Evolutionary conservation across 2,888 invertebrate species (phyloP).

Genomic region (Nebria salina): DNA sequence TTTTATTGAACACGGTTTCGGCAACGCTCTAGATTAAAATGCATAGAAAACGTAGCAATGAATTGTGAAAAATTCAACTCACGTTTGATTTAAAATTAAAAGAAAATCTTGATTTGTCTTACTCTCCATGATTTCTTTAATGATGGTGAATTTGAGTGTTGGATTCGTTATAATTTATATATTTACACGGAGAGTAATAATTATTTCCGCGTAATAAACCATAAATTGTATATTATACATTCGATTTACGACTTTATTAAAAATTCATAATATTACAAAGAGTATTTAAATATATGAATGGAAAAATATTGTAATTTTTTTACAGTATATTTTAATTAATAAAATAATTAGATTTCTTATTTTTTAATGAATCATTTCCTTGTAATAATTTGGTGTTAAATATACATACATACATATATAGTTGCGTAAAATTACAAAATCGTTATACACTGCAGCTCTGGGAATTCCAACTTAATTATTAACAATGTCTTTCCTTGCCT

Average conservation of each 20-base stretch:
- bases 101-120: constrained; percentile 2
- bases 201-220: no score
- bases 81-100: constrained; percentile 20
- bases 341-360: no score
- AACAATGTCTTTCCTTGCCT: neutral
- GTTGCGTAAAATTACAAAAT: neutral
- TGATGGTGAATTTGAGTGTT: neutral
- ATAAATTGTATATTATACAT: no score
- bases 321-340: no score
- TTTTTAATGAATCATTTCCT: no score
- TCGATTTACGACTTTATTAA: no score
- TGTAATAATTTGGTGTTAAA: no score
- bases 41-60: constrained; percentile 20
- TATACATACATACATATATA: no score
- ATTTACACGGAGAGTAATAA: no score
- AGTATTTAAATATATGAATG: no score
- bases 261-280: no score
- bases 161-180: neutral
- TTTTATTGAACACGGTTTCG: constrained; percentile 20
- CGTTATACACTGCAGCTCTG: neutral
- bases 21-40: constrained; percentile 24
- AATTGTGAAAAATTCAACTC: constrained; percentile 12
- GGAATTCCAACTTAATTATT: neutral
- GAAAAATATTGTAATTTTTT: no score
- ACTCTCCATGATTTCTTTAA: neutral